phyloP scores from a whole-genome alignment of 2,888 invertebrate genomes.

The Acleris holmiana region DNA sequence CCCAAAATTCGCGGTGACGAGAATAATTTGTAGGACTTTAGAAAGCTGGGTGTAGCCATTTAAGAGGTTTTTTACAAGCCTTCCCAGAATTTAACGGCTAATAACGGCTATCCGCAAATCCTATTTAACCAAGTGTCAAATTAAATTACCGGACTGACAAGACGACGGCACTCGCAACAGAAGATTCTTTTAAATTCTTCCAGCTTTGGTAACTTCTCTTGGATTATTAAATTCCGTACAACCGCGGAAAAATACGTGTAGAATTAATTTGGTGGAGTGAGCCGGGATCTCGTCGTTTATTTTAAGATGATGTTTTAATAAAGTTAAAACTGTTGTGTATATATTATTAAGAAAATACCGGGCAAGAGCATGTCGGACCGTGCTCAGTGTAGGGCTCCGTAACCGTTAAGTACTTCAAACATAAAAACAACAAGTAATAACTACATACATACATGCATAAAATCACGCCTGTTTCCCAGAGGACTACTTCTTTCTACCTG shows the following conservation, averaged over 20 bases:
- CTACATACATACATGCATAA: too few relatives aligned
- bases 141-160: conserved; percentile 13
- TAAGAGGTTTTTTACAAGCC: conserved; percentile 10
- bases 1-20: too few relatives aligned
- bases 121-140: conserved; percentile 15
- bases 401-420: too few relatives aligned
- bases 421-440: too few relatives aligned
- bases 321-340: too few relatives aligned
- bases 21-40: not conserved
- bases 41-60: conserved; percentile 1
- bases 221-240: conserved; percentile 17
- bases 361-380: too few relatives aligned
- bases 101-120: conserved; percentile 19
- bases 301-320: not conserved
- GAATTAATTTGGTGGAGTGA: not conserved
- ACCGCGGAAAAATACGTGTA: not conserved
- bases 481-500: too few relatives aligned
- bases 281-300: not conserved
- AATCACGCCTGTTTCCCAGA: too few relatives aligned
- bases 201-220: conserved; percentile 9
- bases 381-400: too few relatives aligned
- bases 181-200: conserved; percentile 19
- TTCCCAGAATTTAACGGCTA: conserved; percentile 3
- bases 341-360: too few relatives aligned
- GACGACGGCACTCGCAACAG: conserved; percentile 9